These are phyloP conservation scores for Pangasianodon gigas DNA, from an alignment of 2,113 vertebrate species.

Conservation along the genomic window DNA sequence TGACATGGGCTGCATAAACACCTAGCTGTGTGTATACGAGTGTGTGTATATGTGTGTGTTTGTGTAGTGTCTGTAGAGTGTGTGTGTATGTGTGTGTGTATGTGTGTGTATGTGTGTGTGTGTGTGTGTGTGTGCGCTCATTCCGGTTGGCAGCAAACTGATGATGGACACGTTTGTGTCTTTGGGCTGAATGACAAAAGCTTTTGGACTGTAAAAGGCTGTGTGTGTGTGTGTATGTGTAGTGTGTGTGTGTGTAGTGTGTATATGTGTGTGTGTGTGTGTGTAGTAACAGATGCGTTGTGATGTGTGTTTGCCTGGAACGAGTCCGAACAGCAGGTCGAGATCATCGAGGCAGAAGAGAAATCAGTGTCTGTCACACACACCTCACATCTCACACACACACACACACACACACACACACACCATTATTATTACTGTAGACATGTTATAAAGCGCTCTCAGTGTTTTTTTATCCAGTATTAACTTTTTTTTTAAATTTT, in stretches of 20 bases:
- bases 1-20: not conserved
- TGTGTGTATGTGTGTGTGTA: not conserved
- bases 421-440: not conserved
- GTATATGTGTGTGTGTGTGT: constrained; percentile 73
- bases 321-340: constrained; percentile 65
- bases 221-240: constrained; percentile 75
- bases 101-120: not conserved
- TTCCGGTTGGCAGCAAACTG: constrained; percentile 13
- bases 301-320: constrained; percentile 78
- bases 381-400: not conserved
- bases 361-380: constrained; percentile 70
- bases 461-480: not conserved
- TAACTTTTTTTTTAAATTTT: not conserved
- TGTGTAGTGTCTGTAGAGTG: not conserved
- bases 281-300: constrained; percentile 79
- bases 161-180: constrained; percentile 74
- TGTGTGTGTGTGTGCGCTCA: not conserved
- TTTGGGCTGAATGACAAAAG: constrained; percentile 72
- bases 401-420: constrained; percentile 3
- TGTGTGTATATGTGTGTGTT: not conserved
- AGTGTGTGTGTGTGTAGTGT: constrained; percentile 73
- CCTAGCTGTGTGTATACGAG: not conserved
- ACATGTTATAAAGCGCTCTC: not conserved
- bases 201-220: constrained; percentile 80
- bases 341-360: constrained; percentile 81